Evolutionary conservation across 2,797 vertebrate species (phyloP).

Genomic region (Spinus pinus): DNA sequence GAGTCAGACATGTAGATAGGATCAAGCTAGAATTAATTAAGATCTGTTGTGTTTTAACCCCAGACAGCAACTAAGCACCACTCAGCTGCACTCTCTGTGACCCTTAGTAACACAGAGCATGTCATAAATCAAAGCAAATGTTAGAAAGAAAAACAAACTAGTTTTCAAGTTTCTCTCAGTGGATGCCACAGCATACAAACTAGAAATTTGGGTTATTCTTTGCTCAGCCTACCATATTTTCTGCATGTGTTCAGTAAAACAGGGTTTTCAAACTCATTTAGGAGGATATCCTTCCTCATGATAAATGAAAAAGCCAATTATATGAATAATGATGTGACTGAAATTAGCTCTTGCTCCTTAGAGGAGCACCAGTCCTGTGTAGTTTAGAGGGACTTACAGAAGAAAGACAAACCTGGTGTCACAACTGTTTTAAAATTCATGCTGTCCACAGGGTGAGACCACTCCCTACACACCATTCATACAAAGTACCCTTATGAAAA

Average conservation of each 20-base stretch:
- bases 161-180: not conserved
- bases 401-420: not conserved
- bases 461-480: not conserved
- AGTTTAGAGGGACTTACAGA: not conserved
- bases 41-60: not conserved
- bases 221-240: not conserved
- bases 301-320: slow-evolving; percentile 27
- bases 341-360: not conserved
- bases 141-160: slow-evolving; percentile 6
- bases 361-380: not conserved
- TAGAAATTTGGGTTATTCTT: slow-evolving; percentile 3
- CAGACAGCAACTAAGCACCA: not conserved
- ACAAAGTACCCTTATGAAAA: not conserved
- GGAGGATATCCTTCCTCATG: slow-evolving; percentile 31
- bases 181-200: not conserved
- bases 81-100: not conserved
- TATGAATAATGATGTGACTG: not conserved
- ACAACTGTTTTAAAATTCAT: not conserved
- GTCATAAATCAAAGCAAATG: slow-evolving; percentile 13
- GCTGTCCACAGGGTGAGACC: not conserved
- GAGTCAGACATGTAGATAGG: not conserved
- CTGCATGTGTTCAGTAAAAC: slow-evolving; percentile 31
- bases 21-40: slow-evolving; percentile 8
- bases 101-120: not conserved
- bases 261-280: slow-evolving; percentile 37